These are phyloP conservation scores for Cladorhizidae sp. DNA, from an alignment of 37 sponge, comb jelly and placozoan species.

Conservation along the genomic window DNA sequence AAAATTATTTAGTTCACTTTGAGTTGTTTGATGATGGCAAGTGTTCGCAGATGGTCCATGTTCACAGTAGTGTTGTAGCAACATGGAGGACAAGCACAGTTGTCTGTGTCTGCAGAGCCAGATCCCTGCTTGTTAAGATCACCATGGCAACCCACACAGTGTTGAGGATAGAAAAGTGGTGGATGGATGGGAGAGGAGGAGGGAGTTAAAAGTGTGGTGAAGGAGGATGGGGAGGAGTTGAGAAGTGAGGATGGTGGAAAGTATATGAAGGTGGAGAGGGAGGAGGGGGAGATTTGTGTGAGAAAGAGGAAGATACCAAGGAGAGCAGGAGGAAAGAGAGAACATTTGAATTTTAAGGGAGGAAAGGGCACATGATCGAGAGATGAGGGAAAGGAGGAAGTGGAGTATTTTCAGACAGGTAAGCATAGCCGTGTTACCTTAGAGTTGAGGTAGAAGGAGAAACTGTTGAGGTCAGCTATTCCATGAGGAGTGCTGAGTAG, in stretches of 20 bases:
- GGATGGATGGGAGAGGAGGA: background rate
- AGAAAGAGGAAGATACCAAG: background rate
- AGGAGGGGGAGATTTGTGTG: too few relatives aligned
- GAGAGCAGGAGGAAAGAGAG: background rate
- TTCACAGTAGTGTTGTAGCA: conserved; percentile 66
- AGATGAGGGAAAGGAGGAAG: background rate
- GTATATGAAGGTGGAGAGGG: too few relatives aligned
- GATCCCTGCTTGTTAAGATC: conserved; percentile 18
- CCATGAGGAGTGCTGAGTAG: conserved; percentile 82
- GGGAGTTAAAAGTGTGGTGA: too few relatives aligned
- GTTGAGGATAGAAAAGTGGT: background rate
- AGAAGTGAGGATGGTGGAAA: background rate
- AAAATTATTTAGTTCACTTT: conserved; percentile 7
- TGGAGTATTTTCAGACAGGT: too few relatives aligned
- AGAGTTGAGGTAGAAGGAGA: conserved; percentile 71
- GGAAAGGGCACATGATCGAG: background rate
- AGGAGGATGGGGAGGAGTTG: background rate
- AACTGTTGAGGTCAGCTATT: conserved; percentile 63
- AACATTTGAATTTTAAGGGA: background rate
- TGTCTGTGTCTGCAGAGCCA: conserved; percentile 78
- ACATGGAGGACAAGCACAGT: conserved; percentile 81
- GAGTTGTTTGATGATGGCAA: conserved; percentile 17
- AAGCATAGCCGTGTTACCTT: background rate
- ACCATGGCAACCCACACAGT: background rate
- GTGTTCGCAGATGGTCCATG: conserved; percentile 35